Base-by-base conservation (phyloP, 1,140 invertebrate species). In the Cydia strobilella region DNA sequence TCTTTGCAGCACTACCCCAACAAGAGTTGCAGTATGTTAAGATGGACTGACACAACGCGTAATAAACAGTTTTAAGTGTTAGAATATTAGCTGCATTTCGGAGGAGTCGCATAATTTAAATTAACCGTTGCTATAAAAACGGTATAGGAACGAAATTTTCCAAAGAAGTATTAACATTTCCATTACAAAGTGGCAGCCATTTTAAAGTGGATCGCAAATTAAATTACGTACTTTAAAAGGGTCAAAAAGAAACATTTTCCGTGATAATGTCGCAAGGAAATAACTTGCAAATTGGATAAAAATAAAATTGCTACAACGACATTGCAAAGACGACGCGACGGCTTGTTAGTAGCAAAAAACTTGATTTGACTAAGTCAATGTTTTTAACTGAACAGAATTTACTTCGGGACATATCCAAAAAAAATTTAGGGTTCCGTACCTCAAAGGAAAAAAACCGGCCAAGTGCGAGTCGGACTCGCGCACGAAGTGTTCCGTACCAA, bases 211-310 rank as follows among this genome's bases (percentile, higher is more conserved):
- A 18, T 42, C 31, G n/a, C 31, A 69, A 69, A 69, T 69, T 31
- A 35, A 69, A 69, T 69, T 69, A 69, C 35, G 27, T 69, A 39
- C 27, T 69, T 35, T 35, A 15, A 69, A 69, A 69, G 65, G 31
- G 65, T 69, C 65, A 6, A 39, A 69, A 69, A 69, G 65, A 31
- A 69, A 18, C 65, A 39, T 69, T 69, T 69, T 69, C 65, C 31
- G 27, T 18, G 65, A 69, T 69, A 35, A 69, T 69, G 27, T 35
- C 65, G 35, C 13, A 65, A 35, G 35, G 65, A 69, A 69, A 69
- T 69, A 69, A 69, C 65, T 69, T 69, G 65, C 65, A 69, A 69
- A 69, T 69, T 69, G 65, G 65, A 69, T 69, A 69, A 69, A 69
- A 69, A 69, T 69, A 69, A 69, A 69, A 69, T 69, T 69, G 65